phyloP scores from a whole-genome alignment of 2,888 invertebrate genomes.

The Andrena fulva region DNA sequence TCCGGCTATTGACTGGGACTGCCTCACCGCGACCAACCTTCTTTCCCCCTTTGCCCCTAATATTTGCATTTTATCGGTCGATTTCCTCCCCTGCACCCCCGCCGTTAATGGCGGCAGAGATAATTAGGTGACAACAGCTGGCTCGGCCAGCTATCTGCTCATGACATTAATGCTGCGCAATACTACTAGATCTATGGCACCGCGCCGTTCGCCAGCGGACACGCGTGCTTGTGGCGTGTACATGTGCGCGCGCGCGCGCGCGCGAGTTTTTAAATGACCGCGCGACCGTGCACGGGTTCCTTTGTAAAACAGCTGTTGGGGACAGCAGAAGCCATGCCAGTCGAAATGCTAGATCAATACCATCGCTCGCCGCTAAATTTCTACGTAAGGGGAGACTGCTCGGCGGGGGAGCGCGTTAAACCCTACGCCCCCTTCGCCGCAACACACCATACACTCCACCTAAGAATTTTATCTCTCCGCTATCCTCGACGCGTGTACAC shows the following conservation, averaged over 20 bases:
- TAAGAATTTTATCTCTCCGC: slow-evolving; percentile 14
- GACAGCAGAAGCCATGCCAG: slow-evolving; percentile 69
- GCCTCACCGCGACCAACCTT: not conserved
- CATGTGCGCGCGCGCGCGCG: not conserved
- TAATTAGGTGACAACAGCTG: slow-evolving; percentile 75
- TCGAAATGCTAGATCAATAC: slow-evolving; percentile 74
- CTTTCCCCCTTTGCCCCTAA: not conserved
- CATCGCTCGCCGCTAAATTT: slow-evolving; percentile 48
- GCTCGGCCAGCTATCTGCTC: slow-evolving; percentile 62
- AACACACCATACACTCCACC: not conserved
- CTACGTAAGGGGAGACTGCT: slow-evolving; percentile 45
- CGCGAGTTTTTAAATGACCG: slow-evolving; percentile 71
- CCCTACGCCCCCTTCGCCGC: slow-evolving; percentile 18
- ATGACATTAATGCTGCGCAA: slow-evolving; percentile 63
- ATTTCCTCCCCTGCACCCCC: slow-evolving; percentile 51
- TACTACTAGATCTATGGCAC: slow-evolving; percentile 46
- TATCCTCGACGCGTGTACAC: not conserved
- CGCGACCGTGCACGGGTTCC: slow-evolving; percentile 61
- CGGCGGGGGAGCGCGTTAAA: slow-evolving; percentile 40
- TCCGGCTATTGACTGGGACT: not conserved
- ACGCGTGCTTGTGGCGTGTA: slow-evolving; percentile 4
- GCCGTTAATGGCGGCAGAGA: slow-evolving; percentile 62
- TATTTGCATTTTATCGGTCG: slow-evolving; percentile 68
- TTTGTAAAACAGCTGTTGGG: slow-evolving; percentile 75
- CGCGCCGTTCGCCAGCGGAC: slow-evolving; percentile 36